Conservation (phyloP, 2,797 vertebrate species). For the Gastrophryne carolinensis region DNA sequence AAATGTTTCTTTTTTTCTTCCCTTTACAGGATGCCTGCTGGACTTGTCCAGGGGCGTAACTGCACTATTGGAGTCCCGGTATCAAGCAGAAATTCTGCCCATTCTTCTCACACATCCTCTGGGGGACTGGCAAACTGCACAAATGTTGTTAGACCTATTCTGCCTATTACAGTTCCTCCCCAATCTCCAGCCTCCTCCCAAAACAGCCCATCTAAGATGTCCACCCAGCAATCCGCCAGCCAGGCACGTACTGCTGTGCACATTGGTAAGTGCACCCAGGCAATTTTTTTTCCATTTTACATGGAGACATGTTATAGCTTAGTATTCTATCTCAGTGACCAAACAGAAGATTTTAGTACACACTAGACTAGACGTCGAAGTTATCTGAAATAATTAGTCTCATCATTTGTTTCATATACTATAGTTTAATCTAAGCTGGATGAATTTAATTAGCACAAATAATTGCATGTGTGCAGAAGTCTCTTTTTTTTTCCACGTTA, state of each 20-base stretch:
- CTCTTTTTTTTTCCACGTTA: too few relatives aligned
- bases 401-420: too few relatives aligned
- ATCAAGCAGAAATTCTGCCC: slow-evolving; percentile 71
- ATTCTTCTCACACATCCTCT: slow-evolving; percentile 68
- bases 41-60: slow-evolving; percentile 75
- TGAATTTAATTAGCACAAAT: too few relatives aligned
- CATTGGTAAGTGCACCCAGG: slow-evolving; percentile 81
- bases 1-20: slow-evolving; percentile 45
- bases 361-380: too few relatives aligned
- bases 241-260: slow-evolving; percentile 79
- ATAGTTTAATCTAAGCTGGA: too few relatives aligned
- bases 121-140: slow-evolving; percentile 66
- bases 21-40: slow-evolving; percentile 80
- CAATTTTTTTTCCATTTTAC: too few relatives aligned
- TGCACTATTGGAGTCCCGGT: slow-evolving; percentile 69
- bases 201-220: slow-evolving; percentile 81
- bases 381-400: too few relatives aligned
- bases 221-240: slow-evolving; percentile 73
- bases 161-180: slow-evolving; percentile 76
- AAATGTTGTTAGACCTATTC: slow-evolving; percentile 74
- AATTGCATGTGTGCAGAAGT: too few relatives aligned
- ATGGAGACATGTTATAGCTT: too few relatives aligned
- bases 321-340: too few relatives aligned
- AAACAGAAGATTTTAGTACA: too few relatives aligned
- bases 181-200: slow-evolving; percentile 74